A percentile compares a stretch with the other conserved stretches of the same genome.
phyloP scores from a whole-genome alignment of 2,113 vertebrate species.

The Hyperopisus bebe region DNA sequence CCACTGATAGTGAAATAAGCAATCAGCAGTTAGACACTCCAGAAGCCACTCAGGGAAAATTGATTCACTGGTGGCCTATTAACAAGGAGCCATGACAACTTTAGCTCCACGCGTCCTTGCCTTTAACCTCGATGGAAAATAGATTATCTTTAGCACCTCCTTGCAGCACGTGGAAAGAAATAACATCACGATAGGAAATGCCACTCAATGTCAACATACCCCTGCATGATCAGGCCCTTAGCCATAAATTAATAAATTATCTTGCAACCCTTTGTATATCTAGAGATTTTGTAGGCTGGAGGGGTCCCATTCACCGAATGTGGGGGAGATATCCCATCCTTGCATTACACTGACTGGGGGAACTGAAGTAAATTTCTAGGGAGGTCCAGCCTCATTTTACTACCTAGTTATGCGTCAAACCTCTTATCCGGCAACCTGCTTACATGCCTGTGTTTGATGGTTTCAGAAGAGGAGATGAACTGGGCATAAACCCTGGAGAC shows the following conservation, averaged over 20 bases:
- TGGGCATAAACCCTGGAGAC: not conserved
- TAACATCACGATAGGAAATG: not conserved
- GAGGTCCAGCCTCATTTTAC: not conserved
- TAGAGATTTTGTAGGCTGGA: not conserved
- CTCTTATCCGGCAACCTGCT: not conserved
- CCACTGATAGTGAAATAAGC: slow-evolving; percentile 48
- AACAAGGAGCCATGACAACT: slow-evolving; percentile 51
- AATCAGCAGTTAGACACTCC: slow-evolving; percentile 47
- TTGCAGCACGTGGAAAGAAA: not conserved
- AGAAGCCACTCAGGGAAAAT: slow-evolving; percentile 19
- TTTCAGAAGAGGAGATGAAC: not conserved
- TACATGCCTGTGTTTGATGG: not conserved
- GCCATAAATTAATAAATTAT: not conserved
- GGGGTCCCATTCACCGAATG: not conserved
- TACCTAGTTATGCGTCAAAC: not conserved
- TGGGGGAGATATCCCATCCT: not conserved
- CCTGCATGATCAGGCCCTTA: not conserved
- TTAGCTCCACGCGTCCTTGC: slow-evolving; percentile 51
- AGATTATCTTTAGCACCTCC: slow-evolving; percentile 48
- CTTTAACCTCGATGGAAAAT: slow-evolving; percentile 62
- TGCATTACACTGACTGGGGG: not conserved
- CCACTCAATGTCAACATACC: not conserved
- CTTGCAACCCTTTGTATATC: not conserved
- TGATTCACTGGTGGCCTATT: slow-evolving; percentile 49
- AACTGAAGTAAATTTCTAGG: not conserved